Conservation (phyloP, 2,888 invertebrate species). For the Elysia crispata region DNA sequence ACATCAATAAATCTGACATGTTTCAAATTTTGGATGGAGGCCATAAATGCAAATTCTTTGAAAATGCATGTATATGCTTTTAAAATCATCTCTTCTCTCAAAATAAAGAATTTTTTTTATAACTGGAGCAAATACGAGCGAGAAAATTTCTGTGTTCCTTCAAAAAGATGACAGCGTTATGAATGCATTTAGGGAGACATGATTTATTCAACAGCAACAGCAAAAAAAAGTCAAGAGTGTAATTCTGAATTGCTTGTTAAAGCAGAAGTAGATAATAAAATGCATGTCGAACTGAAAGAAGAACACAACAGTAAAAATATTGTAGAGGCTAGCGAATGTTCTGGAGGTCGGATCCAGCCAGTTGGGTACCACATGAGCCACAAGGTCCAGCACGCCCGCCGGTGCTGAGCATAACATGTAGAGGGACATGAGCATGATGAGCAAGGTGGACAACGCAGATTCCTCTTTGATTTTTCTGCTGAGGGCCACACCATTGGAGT, state of each 20-base stretch:
- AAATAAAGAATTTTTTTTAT: too few relatives aligned
- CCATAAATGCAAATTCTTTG: too few relatives aligned
- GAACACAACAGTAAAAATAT: slow-evolving; percentile 70
- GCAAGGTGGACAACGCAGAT: slow-evolving; percentile 66
- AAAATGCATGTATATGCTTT: not conserved
- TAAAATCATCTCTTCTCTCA: too few relatives aligned
- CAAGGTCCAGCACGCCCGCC: slow-evolving; percentile 63
- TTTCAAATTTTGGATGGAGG: too few relatives aligned
- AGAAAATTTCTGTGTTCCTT: too few relatives aligned
- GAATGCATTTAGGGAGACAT: too few relatives aligned
- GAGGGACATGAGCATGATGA: slow-evolving; percentile 65
- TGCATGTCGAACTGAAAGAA: slow-evolving; percentile 71
- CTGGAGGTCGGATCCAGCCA: slow-evolving; percentile 58
- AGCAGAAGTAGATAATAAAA: slow-evolving; percentile 73
- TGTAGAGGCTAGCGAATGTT: slow-evolving; percentile 63
- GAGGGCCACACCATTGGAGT: slow-evolving; percentile 63
- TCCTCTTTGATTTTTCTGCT: slow-evolving; percentile 69
- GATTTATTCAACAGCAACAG: slow-evolving; percentile 63
- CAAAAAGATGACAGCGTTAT: too few relatives aligned
- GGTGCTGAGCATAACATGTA: slow-evolving; percentile 72
- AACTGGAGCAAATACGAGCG: too few relatives aligned
- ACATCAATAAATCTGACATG: too few relatives aligned
- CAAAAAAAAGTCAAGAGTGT: slow-evolving; percentile 69
- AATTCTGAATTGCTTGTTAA: slow-evolving; percentile 70
- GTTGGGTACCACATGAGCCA: slow-evolving; percentile 59